Base-by-base conservation (phyloP, 2,797 vertebrate genomes). In the Clarias fuscus region DNA sequence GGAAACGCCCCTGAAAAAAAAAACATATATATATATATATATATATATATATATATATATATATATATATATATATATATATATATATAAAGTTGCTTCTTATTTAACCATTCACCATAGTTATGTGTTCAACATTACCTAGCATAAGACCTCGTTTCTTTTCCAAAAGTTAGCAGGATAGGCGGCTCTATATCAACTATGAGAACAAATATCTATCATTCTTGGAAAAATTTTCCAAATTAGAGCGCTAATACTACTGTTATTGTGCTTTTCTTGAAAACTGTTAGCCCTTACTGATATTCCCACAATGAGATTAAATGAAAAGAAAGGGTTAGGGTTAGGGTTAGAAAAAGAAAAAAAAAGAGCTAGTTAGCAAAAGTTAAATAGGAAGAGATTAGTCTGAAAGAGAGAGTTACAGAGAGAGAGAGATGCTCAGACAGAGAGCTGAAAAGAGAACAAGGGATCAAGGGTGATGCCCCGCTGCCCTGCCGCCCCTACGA, bases 401-500 rank as follows among this genome's bases (percentile, higher is more conserved):
- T 48, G 43, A 24, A 61, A 85, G 76, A 62, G 48, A 83, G 56
- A 86, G 27, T 33, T 24, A 58, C 10, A 70, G n/a, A 59, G 62
- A 33, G 20, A 22, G 27, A 73, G 15, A 70, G 56, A 70, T 62
- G 58, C 56, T 68, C 72, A 56, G 65, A 79, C 40, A 20, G 61
- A 77, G 59, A 56, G 30, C 24, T 62, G 18, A 82, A 83, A 56
- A 65, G 68, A 30, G 64, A 67, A 43, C 33, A 76, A 48, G 88
- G 87, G 85, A 64, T 83, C 71, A 87, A 64, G 91, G 90, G 89
- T 86, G 92, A 91, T 89, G 90, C 86, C 79, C 90, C 83, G 18
- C 88, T 82, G 79, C 62, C 75, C 65, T 68, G 5, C 87, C 85
- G 91, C 91, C 91, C 91, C 87, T 91, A 92, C 84, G 81, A 93